A percentile compares a stretch with the other conserved stretches of the same genome.
Evolutionary conservation across 1,140 invertebrate genomes (phyloP).

Genomic region (Neodiprion fabricii): DNA sequence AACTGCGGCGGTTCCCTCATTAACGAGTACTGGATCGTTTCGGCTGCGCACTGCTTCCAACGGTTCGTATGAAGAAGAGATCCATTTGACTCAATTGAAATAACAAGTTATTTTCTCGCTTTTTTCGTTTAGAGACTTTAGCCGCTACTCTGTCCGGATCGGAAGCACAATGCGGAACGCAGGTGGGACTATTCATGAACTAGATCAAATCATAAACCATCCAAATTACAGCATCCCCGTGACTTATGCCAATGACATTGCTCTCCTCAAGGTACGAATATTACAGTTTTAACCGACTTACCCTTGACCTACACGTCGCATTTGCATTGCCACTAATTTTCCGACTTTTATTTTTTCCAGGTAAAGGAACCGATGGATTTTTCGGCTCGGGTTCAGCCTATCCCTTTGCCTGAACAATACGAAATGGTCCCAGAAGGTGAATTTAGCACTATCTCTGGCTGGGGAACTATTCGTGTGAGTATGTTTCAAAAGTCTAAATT

Average conservation of each 20-base stretch:
- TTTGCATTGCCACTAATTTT: not conserved
- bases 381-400: not conserved
- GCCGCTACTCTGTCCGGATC: not conserved
- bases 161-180: not conserved
- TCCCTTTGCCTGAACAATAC: not conserved
- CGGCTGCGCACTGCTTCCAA: constrained; percentile 38
- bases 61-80: not conserved
- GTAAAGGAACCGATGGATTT: constrained; percentile 9
- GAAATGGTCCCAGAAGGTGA: not conserved
- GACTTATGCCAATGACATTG: constrained; percentile 1
- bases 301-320: not conserved
- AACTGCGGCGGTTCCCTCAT: constrained; percentile 37
- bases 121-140: not conserved
- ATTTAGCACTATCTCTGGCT: constrained; percentile 12
- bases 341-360: not conserved
- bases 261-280: not conserved
- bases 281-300: not conserved
- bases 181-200: not conserved
- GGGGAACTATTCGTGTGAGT: constrained; percentile 12
- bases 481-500: not conserved
- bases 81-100: not conserved
- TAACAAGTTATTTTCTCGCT: not conserved
- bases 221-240: not conserved
- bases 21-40: constrained; percentile 27
- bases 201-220: not conserved